Evolutionary conservation across 1,140 invertebrate genomes (phyloP).

Genomic region (Drosophila busckii): DNA sequence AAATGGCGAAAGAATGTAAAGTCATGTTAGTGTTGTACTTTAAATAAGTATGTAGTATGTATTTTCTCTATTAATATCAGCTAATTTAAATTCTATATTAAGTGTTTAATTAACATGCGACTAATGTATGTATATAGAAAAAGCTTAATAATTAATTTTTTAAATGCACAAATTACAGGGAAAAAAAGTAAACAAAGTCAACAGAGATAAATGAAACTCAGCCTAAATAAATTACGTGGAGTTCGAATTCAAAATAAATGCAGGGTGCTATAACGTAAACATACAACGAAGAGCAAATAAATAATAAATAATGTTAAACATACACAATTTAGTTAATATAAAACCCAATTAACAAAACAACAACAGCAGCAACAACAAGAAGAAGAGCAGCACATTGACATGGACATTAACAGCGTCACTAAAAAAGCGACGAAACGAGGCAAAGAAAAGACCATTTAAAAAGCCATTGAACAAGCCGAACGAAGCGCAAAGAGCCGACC

Average conservation of each 20-base stretch:
- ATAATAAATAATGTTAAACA: slow-evolving; percentile 50
- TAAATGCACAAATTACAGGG: slow-evolving; percentile 44
- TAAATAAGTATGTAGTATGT: too few relatives aligned
- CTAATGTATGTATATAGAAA: background rate
- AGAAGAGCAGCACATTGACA: slow-evolving; percentile 1
- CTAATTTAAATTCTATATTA: slow-evolving; percentile 69
- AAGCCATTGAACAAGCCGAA: slow-evolving; percentile 43
- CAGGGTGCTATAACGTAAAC: slow-evolving; percentile 22
- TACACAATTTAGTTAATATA: slow-evolving; percentile 70
- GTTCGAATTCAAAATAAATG: slow-evolving; percentile 45
- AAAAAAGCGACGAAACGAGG: slow-evolving; percentile 25
- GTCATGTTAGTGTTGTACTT: too few relatives aligned
- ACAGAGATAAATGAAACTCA: slow-evolving; percentile 7
- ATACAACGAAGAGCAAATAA: slow-evolving; percentile 25
- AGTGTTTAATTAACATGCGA: background rate
- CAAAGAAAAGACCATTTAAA: slow-evolving; percentile 46
- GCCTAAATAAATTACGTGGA: slow-evolving; percentile 58
- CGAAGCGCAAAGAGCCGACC: slow-evolving; percentile 26
- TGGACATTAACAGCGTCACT: slow-evolving; percentile 6
- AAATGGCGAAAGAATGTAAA: too few relatives aligned
- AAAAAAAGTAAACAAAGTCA: slow-evolving; percentile 6
- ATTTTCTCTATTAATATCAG: too few relatives aligned
- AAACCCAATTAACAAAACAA: slow-evolving; percentile 58
- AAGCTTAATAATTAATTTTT: slow-evolving; percentile 61
- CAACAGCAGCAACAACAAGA: slow-evolving; percentile 23